phyloP scores from a whole-genome alignment of 2,888 invertebrate species.

The Ferrisia virgata region DNA sequence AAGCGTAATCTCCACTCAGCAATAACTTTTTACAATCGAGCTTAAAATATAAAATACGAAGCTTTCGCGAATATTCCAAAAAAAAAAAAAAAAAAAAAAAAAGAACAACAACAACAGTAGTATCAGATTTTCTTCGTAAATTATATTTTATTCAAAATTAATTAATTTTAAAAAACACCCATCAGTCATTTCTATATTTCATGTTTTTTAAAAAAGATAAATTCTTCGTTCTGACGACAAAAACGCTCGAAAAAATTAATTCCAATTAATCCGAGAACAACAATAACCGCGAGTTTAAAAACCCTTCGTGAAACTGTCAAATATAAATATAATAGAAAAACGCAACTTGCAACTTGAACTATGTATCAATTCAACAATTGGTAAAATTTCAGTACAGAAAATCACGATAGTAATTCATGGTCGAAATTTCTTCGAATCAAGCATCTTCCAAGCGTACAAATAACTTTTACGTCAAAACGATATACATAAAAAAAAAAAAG shows the following conservation, averaged over 20 bases:
- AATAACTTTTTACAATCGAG: background rate
- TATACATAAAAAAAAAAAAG: too few species aligned
- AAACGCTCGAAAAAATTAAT: background rate
- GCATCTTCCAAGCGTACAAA: too few species aligned
- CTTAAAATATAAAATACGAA: background rate
- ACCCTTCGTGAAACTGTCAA: background rate
- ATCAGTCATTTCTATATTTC: background rate
- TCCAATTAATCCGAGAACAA: background rate
- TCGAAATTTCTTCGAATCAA: too few species aligned
- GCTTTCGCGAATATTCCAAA: background rate
- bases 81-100: background rate
- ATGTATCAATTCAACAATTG: background rate
- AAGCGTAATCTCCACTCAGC: constrained; percentile 5
- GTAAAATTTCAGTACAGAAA: background rate
- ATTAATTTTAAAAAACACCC: background rate
- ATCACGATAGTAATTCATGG: too few species aligned
- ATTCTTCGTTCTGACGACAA: background rate
- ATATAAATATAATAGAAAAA: background rate
- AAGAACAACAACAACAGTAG: too few species aligned
- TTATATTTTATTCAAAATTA: constrained; percentile 3
- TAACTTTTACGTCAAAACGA: too few species aligned
- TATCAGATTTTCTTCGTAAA: constrained; percentile 17
- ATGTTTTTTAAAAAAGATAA: background rate
- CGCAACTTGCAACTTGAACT: too few species aligned
- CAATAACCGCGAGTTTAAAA: background rate